Evolutionary conservation across 2,888 invertebrate species (phyloP).

Genomic region (Lamellibrachia satsuma): DNA sequence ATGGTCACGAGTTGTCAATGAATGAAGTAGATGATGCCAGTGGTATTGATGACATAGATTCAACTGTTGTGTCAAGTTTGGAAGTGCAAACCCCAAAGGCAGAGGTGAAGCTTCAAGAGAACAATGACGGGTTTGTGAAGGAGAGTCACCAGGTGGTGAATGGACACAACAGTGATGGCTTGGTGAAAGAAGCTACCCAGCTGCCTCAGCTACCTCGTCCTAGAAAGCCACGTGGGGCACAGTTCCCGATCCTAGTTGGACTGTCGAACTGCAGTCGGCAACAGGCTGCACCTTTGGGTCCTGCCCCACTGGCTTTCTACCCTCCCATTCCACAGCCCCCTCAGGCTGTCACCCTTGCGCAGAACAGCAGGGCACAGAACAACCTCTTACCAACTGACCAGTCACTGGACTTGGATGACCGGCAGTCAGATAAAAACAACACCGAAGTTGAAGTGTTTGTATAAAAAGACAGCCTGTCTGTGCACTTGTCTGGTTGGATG

Average conservation of each 20-base stretch:
- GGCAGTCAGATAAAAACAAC: not conserved
- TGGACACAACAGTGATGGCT: not conserved
- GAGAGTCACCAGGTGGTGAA: not conserved
- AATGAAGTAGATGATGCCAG: not conserved
- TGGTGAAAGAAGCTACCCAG: not conserved
- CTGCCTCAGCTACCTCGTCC: not conserved
- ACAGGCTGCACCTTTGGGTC: not conserved
- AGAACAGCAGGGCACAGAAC: not conserved
- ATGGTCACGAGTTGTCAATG: not conserved
- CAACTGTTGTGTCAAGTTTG: not conserved
- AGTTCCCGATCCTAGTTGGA: constrained; percentile 12
- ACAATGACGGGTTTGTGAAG: not conserved
- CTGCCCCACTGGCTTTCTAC: not conserved
- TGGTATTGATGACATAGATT: not conserved
- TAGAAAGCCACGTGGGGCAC: not conserved
- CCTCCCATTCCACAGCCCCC: not conserved
- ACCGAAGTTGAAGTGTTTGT: not conserved
- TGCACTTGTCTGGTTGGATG: not conserved
- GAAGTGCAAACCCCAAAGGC: not conserved
- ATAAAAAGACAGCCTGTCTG: not conserved
- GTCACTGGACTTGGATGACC: not conserved
- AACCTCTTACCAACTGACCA: not conserved
- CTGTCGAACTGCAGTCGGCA: not conserved
- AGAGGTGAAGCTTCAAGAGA: not conserved
- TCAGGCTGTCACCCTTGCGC: not conserved